phyloP scores from a whole-genome alignment of 2,113 vertebrate genomes.

The Boulengeromyrus knoepffleri region DNA sequence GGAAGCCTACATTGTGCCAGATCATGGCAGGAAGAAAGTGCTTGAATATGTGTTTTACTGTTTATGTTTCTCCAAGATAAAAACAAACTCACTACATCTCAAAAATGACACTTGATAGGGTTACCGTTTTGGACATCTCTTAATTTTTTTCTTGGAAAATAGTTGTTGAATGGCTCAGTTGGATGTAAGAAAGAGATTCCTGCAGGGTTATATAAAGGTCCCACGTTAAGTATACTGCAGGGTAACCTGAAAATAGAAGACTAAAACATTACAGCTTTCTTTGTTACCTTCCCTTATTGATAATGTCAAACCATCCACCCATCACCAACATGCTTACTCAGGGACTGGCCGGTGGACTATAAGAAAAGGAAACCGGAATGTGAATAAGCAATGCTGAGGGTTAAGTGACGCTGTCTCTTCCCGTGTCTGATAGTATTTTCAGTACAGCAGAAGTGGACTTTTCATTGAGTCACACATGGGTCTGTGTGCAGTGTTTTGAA shows the following conservation, averaged over 20 bases:
- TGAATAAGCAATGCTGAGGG: not conserved
- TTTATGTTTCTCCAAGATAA: not conserved
- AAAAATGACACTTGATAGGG: not conserved
- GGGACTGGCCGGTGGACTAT: not conserved
- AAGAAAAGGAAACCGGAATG: too few relatives aligned
- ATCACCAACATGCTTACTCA: not conserved
- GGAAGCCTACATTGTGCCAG: not conserved
- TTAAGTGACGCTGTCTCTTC: not conserved
- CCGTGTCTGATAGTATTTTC: not conserved
- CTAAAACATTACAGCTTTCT: not conserved
- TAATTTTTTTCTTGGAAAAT: not conserved
- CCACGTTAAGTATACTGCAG: not conserved
- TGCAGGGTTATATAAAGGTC: not conserved
- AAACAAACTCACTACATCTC: not conserved
- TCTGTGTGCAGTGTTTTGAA: not conserved
- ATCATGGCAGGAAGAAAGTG: not conserved
- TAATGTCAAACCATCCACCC: not conserved
- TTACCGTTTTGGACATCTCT: not conserved
- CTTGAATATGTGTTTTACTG: not conserved
- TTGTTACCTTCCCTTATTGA: not conserved
- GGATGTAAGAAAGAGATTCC: not conserved
- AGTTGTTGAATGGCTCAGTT: not conserved
- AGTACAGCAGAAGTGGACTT: not conserved
- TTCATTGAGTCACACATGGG: not conserved
- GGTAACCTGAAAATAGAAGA: not conserved